Evolutionary conservation across 1,140 invertebrate genomes (phyloP), one percentile per base, ranked within the genome.

Genomic region (Melipona quadrifasciata): DNA sequence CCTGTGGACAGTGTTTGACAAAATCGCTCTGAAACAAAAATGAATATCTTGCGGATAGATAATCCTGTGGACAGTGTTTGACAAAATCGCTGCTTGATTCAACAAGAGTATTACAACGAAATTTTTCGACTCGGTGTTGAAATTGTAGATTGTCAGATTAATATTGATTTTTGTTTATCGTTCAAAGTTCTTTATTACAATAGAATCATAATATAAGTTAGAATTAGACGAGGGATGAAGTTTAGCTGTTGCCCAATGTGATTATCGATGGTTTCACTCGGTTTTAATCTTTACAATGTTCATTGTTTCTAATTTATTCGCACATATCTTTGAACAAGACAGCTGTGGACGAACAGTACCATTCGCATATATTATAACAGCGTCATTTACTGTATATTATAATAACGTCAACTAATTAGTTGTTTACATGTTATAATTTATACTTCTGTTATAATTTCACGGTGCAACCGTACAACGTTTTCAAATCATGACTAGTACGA

Each of bases 401-500:
- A 61, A 55, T 27, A 68, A 4, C 19, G 14, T 34, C 27, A 47
- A 82, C 21, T 70, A 77, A 70, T 77, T 55, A 24, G 31, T 75
- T 53, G 24, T 24, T 53, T 76, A 77, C n/a, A 21, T 58, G 34
- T n/a, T n/a, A n/a, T n/a, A n/a, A n/a, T n/a, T n/a, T n/a, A n/a
- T 31, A 83, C 19, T 75, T 78, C 0, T 19, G 34, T 78, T 79
- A 39, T 71, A 83, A 78, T 78, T 55, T 64, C 76, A 79, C 51
- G 27, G 58, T 64, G 19, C 1, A 19, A 64, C 58, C 17, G 47
- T 19, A 27, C 21, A 68, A 53, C 64, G 67, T 84, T 84, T 71
- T 84, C 55, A 19, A 79, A 64, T 84, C 76, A 24, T 71, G 75
- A 84, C 75, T 79, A 27, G 67, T n/a, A 16, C 57, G 57, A 84